These are phyloP conservation scores for Pseudomugil gertrudae DNA, from an alignment of 2,797 vertebrate genomes.

Conservation along the genomic window DNA sequence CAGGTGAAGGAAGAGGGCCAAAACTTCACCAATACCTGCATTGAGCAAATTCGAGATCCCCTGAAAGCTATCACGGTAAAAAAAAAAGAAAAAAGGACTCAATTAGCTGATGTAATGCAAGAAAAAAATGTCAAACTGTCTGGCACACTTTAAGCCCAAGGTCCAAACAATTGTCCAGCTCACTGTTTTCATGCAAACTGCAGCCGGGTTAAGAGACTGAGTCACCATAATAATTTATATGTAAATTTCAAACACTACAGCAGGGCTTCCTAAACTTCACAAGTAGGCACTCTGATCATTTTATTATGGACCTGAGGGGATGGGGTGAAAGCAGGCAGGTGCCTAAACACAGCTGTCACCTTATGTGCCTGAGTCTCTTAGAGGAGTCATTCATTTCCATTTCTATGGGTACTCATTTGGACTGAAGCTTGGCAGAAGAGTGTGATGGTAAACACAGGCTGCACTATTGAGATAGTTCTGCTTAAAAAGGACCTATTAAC, in stretches of 20 bases:
- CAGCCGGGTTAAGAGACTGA: slow-evolving; percentile 61
- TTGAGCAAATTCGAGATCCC: slow-evolving; percentile 79
- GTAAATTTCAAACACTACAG: slow-evolving; percentile 69
- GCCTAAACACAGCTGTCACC: slow-evolving; percentile 79
- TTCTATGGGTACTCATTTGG: slow-evolving; percentile 61
- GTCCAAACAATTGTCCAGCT: slow-evolving; percentile 58
- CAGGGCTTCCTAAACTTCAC: slow-evolving; percentile 66
- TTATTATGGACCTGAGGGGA: slow-evolving; percentile 33
- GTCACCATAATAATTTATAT: slow-evolving; percentile 71
- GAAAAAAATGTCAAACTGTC: slow-evolving; percentile 66
- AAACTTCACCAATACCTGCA: slow-evolving; percentile 73
- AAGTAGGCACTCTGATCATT: slow-evolving; percentile 72
- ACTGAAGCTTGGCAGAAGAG: slow-evolving; percentile 50
- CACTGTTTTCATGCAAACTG: slow-evolving; percentile 58
- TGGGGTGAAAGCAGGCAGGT: slow-evolving; percentile 68
- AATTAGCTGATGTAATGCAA: slow-evolving; percentile 17
- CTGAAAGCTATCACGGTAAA: slow-evolving; percentile 78
- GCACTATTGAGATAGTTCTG: slow-evolving; percentile 38
- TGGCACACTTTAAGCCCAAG: slow-evolving; percentile 52
- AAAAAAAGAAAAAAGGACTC: neutral
- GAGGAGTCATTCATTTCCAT: slow-evolving; percentile 71
- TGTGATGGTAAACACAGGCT: slow-evolving; percentile 46
- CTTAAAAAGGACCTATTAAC: slow-evolving; percentile 45
- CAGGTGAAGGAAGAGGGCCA: slow-evolving; percentile 71
- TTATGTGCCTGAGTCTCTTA: slow-evolving; percentile 47